Evolutionary conservation across 2,113 vertebrate species (phyloP).

Genomic region (Rhinogobius similis): DNA sequence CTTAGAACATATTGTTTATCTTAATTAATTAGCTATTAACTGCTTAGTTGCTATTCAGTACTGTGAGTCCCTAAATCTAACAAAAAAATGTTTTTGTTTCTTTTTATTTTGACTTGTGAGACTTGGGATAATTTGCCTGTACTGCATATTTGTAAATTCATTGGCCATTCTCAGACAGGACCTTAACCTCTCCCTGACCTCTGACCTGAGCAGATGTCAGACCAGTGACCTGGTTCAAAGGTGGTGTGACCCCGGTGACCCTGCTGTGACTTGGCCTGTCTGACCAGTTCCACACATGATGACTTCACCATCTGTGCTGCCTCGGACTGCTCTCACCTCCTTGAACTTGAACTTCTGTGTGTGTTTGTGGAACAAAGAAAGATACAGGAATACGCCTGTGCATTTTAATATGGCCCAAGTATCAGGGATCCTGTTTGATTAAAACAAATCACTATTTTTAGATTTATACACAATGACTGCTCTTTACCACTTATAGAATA

Average conservation of each 20-base stretch:
- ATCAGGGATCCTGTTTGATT: not conserved
- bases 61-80: not conserved
- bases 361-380: constrained; percentile 27
- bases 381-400: constrained; percentile 13
- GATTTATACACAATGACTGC: not conserved
- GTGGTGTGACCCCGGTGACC: constrained; percentile 56
- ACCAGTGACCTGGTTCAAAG: constrained; percentile 60
- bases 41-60: not conserved
- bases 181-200: constrained; percentile 50
- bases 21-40: not conserved
- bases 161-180: constrained; percentile 45
- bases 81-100: not conserved
- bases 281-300: constrained; percentile 66
- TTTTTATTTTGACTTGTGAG: not conserved
- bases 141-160: constrained; percentile 45
- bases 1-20: not conserved
- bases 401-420: constrained; percentile 2
- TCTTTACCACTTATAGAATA: not conserved
- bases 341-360: constrained; percentile 73
- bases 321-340: constrained; percentile 51
- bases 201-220: constrained; percentile 69
- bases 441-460: not conserved
- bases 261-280: constrained; percentile 61
- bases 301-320: constrained; percentile 70
- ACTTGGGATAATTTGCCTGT: constrained; percentile 5